Conservation (phyloP, 2,797 vertebrate species). For the Parotocinclus haroldoi region DNA sequence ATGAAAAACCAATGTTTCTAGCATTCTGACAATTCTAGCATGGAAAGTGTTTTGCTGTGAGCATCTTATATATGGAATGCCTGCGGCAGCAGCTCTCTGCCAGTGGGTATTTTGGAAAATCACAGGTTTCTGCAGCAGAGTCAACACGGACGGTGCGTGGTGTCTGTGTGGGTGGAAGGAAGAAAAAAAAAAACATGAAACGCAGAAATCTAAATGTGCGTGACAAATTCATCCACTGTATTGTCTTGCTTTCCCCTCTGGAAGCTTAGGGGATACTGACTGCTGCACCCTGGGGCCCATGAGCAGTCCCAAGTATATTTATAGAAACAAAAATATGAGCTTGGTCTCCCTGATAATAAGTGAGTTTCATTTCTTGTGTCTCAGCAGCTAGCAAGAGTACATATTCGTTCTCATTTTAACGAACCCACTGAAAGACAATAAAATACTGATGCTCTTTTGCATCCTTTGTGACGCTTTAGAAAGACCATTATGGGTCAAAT, state of each 20-base stretch:
- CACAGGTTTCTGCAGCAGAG: slow-evolving; percentile 68
- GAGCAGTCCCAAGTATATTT: slow-evolving; percentile 43
- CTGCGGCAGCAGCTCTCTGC: slow-evolving; percentile 32
- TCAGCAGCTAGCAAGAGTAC: slow-evolving; percentile 9
- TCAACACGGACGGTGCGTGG: slow-evolving; percentile 64
- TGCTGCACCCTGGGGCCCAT: slow-evolving; percentile 41
- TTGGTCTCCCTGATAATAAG: too few species aligned
- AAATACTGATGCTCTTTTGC: slow-evolving; percentile 14
- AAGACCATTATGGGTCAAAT: neutral
- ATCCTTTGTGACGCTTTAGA: neutral
- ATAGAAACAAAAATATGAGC: slow-evolving; percentile 38
- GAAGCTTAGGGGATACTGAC: slow-evolving; percentile 60
- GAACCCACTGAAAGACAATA: neutral
- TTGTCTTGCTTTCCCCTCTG: slow-evolving; percentile 59
- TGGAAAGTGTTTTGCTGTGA: slow-evolving; percentile 27
- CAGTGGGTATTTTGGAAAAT: slow-evolving; percentile 61
- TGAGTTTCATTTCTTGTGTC: neutral
- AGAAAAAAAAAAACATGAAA: slow-evolving; percentile 62
- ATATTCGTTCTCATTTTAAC: slow-evolving; percentile 1
- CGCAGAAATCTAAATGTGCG: slow-evolving; percentile 73
- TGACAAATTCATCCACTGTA: slow-evolving; percentile 67
- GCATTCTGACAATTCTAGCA: slow-evolving; percentile 3
- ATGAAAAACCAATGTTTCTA: slow-evolving; percentile 12
- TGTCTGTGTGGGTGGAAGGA: slow-evolving; percentile 67
- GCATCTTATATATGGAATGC: slow-evolving; percentile 49